Conservation (phyloP, 2,888 invertebrate species). For the Therioaphis trifolii region DNA sequence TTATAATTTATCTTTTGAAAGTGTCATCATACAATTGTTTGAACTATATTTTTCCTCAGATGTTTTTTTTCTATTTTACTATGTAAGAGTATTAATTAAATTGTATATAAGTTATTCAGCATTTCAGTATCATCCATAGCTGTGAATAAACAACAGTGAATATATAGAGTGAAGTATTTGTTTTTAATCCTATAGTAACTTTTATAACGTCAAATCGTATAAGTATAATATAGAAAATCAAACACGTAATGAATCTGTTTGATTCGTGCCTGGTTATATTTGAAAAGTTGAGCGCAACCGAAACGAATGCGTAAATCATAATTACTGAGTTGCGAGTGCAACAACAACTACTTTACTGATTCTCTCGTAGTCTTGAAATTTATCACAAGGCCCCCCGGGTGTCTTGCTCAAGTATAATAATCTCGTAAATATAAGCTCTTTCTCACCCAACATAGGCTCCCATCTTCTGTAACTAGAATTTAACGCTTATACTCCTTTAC, state of each 20-base stretch:
- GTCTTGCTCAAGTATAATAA: slow-evolving; percentile 33
- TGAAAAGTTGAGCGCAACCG: neutral
- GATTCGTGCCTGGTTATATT: neutral
- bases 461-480: neutral
- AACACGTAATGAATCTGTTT: neutral
- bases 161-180: no score
- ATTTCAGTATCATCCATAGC: no score
- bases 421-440: slow-evolving; percentile 47
- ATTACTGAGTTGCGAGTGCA: neutral
- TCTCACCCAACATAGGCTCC: neutral
- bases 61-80: no score
- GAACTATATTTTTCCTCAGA: no score
- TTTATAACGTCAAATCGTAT: neutral
- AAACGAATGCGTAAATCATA: slow-evolving; percentile 20
- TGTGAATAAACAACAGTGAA: no score
- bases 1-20: no score
- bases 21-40: no score
- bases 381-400: slow-evolving; percentile 5
- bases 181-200: no score
- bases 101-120: no score
- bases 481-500: neutral
- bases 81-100: no score
- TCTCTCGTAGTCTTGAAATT: slow-evolving; percentile 28
- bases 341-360: neutral
- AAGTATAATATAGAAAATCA: neutral